Percentiles rank a stretch among this genome's conserved stretches.
phyloP scores from a whole-genome alignment of 2,113 vertebrate species.

The Alouatta palliata region DNA sequence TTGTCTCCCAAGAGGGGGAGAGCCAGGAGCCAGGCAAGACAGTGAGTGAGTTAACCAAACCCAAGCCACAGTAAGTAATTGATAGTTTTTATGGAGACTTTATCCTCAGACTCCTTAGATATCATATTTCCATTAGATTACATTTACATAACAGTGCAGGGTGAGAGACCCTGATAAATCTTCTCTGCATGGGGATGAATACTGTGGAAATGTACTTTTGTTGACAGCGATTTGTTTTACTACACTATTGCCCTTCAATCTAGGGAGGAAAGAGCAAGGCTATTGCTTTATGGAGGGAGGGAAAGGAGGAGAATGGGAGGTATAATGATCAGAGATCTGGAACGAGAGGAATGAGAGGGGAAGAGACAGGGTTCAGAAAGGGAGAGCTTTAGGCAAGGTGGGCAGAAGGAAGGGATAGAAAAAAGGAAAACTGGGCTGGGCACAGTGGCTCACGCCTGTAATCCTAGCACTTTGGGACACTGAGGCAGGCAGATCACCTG shows the following conservation, averaged over 20 bases:
- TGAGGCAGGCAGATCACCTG: too few relatives aligned
- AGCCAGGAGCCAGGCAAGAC: not conserved
- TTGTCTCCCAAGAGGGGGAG: not conserved
- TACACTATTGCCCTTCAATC: conserved; percentile 66
- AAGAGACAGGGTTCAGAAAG: not conserved
- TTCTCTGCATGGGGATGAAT: conserved; percentile 54
- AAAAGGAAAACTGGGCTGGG: too few relatives aligned
- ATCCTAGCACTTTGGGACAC: too few relatives aligned
- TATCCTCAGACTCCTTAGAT: conserved; percentile 59
- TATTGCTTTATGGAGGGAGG: conserved; percentile 33
- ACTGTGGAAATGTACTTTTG: conserved; percentile 63
- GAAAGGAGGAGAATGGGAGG: not conserved
- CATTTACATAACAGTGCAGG: conserved; percentile 69
- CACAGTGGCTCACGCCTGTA: too few relatives aligned
- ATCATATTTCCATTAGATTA: conserved; percentile 67
- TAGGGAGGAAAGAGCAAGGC: conserved; percentile 58
- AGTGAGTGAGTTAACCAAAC: conserved; percentile 17
- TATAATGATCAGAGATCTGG: not conserved
- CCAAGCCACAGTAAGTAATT: conserved; percentile 47
- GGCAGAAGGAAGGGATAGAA: not conserved
- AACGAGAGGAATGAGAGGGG: conserved; percentile 7
- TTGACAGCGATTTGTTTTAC: conserved; percentile 71
- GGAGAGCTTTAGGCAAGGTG: not conserved
- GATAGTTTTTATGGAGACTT: conserved; percentile 67
- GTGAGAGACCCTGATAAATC: conserved; percentile 72